Evolutionary conservation across 2,888 invertebrate genomes (phyloP).

Genomic region (Germaria angustata): DNA sequence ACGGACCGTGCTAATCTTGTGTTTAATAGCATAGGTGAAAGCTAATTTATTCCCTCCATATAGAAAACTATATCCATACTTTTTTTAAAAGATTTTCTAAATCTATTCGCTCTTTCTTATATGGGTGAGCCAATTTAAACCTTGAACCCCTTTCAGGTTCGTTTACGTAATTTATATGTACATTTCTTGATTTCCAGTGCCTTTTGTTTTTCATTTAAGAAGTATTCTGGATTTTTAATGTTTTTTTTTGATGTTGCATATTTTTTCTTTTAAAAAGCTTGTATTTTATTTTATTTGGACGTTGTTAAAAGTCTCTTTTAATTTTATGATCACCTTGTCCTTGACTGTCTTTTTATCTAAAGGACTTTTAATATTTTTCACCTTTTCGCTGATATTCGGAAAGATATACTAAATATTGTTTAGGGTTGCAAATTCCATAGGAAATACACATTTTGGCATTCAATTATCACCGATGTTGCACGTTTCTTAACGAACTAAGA

Average conservation of each 20-base stretch:
- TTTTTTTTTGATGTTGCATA: no score
- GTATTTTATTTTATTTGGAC: no score
- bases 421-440: not conserved
- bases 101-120: not conserved
- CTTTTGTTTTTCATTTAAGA: not conserved
- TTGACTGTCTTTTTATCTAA: not conserved
- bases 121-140: not conserved
- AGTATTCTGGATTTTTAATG: no score
- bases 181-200: not conserved
- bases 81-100: not conserved
- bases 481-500: no score
- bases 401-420: not conserved
- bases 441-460: not conserved
- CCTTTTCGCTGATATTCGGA: not conserved
- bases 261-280: no score
- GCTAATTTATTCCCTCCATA: not conserved
- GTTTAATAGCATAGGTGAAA: not conserved
- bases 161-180: not conserved
- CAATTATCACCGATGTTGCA: not conserved
- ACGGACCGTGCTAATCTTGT: not conserved
- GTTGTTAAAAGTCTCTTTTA: no score
- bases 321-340: no score
- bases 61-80: not conserved
- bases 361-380: not conserved
- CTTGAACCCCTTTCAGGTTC: not conserved